These are phyloP conservation scores for Discoglossus pictus DNA, from an alignment of 2,797 vertebrate genomes.

Conservation along the genomic window DNA sequence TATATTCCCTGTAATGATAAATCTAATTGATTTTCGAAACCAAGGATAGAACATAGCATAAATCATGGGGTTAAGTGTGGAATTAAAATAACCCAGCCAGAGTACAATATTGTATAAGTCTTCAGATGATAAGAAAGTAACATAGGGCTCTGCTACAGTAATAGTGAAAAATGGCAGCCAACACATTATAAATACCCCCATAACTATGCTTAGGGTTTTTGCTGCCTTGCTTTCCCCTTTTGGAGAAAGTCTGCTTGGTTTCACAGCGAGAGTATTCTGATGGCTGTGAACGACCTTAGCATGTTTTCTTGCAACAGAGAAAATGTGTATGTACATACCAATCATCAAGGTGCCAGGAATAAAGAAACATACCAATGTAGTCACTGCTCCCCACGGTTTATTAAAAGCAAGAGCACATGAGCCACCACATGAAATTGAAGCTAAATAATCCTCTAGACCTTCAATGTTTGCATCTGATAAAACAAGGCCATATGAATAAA, in stretches of 20 bases:
- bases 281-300: constrained; percentile 32
- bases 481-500: constrained; percentile 49
- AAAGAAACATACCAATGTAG: constrained; percentile 56
- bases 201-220: constrained; percentile 58
- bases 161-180: constrained; percentile 66
- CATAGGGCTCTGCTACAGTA: constrained; percentile 52
- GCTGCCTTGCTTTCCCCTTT: constrained; percentile 53
- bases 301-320: constrained; percentile 51
- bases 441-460: constrained; percentile 40
- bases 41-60: constrained; percentile 69
- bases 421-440: constrained; percentile 37
- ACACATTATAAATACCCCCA: constrained; percentile 62
- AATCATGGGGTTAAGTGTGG: constrained; percentile 64
- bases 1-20: constrained; percentile 53
- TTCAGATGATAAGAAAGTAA: constrained; percentile 50
- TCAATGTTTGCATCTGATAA: constrained; percentile 53
- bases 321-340: constrained; percentile 51
- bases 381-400: constrained; percentile 47
- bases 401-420: constrained; percentile 54
- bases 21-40: constrained; percentile 63
- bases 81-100: constrained; percentile 68
- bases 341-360: constrained; percentile 49
- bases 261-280: no score
- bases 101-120: constrained; percentile 59
- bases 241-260: constrained; percentile 34